A percentile compares a stretch with the other conserved stretches of the same genome.
These are phyloP conservation scores for Isichthys henryi DNA, from an alignment of 2,113 vertebrate species.

Conservation along the genomic window DNA sequence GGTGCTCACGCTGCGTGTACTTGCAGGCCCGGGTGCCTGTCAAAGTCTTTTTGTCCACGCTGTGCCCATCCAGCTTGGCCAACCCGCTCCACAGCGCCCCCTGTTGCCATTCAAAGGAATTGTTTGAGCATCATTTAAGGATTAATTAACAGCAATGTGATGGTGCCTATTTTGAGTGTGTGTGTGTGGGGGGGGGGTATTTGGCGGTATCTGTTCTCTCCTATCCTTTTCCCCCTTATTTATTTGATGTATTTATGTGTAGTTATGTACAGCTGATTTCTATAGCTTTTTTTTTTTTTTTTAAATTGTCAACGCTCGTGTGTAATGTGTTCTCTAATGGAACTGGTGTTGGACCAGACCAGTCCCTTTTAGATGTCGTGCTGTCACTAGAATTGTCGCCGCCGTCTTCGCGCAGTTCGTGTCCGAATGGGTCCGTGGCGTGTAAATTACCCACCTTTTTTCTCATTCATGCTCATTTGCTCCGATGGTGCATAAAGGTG, in stretches of 20 bases:
- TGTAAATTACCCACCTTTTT: neutral
- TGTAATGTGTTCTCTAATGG: neutral
- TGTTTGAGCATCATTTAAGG: neutral
- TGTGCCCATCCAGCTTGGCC: neutral
- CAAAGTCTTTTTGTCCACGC: neutral
- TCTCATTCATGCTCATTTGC: neutral
- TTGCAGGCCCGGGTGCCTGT: neutral
- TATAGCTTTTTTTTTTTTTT: conserved; percentile 46
- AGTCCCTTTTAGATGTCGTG: neutral
- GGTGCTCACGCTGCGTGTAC: neutral
- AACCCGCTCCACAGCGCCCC: neutral
- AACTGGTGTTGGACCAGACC: neutral
- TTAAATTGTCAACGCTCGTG: conserved; percentile 16
- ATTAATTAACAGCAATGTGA: conserved; percentile 43
- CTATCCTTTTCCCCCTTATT: conserved; percentile 70
- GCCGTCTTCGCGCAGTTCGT: neutral
- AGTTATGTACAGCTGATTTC: conserved; percentile 71
- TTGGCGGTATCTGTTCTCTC: conserved; percentile 58
- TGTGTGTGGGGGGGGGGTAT: conserved; percentile 38
- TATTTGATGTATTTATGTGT: conserved; percentile 83
- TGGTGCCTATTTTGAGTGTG: conserved; percentile 58
- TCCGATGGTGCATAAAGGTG: neutral
- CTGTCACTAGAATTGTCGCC: neutral
- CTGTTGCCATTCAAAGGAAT: neutral
- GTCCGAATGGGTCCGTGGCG: neutral